Evolutionary conservation across 2,888 invertebrate species (phyloP).

Genomic region (Drosophila eohydei): DNA sequence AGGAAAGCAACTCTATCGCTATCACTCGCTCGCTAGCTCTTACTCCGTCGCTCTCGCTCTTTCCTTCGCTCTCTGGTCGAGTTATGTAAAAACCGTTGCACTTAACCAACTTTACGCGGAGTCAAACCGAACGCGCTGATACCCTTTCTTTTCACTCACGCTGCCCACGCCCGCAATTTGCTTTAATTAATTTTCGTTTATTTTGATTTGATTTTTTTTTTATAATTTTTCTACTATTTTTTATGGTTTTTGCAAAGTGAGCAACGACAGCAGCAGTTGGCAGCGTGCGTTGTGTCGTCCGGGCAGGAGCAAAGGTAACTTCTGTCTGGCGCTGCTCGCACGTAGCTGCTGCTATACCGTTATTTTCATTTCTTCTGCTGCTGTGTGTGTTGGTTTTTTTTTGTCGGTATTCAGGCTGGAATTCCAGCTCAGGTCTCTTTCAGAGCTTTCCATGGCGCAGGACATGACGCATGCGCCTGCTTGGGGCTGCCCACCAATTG

Average conservation of each 20-base stretch:
- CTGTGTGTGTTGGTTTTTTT: constrained; percentile 19
- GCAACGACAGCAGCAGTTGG: constrained; percentile 75
- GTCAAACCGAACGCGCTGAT: constrained; percentile 21
- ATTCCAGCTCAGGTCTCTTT: constrained; percentile 54
- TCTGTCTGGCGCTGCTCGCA: constrained; percentile 83
- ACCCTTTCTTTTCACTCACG: constrained; percentile 26
- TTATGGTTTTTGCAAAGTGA: constrained; percentile 61
- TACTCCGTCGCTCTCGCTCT: no score
- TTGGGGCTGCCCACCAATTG: constrained; percentile 64
- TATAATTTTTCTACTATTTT: constrained; percentile 13
- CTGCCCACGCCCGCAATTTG: constrained; percentile 10
- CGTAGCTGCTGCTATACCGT: constrained; percentile 64
- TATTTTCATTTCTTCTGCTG: constrained; percentile 35
- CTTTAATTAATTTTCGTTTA: constrained; percentile 4
- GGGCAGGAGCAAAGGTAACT: constrained; percentile 86
- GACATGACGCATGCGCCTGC: constrained; percentile 69
- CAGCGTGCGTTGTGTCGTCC: constrained; percentile 85
- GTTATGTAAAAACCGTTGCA: constrained; percentile 13
- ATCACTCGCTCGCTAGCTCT: background rate
- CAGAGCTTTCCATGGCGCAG: constrained; percentile 64
- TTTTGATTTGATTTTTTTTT: background rate
- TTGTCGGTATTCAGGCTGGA: constrained; percentile 77
- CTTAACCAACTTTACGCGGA: background rate
- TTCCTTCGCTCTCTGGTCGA: background rate
- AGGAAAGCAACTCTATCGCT: background rate